Percentiles rank a stretch among this genome's conserved stretches.
Conservation (phyloP, 2,797 vertebrate genomes). For the Chelidonichthys spinosus region DNA sequence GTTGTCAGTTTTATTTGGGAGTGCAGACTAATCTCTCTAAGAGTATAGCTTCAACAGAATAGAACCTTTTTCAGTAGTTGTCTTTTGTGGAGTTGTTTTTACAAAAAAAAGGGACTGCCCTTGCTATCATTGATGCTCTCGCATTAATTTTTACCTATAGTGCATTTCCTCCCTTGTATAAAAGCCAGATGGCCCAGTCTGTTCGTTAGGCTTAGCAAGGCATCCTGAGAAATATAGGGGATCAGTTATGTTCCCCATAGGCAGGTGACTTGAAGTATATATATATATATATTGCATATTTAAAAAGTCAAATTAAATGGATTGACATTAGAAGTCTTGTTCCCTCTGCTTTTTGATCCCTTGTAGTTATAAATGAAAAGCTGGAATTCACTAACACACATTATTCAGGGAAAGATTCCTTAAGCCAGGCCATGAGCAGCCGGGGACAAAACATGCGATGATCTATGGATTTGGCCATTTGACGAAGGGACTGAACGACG, state of each 20-base stretch:
- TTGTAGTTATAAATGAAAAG: conserved; percentile 36
- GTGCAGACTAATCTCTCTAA: not conserved
- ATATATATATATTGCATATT: no score
- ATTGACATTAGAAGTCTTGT: conserved; percentile 1
- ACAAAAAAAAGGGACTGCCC: not conserved
- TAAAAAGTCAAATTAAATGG: no score
- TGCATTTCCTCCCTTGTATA: not conserved
- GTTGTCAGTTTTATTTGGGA: not conserved
- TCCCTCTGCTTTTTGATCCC: conserved; percentile 30
- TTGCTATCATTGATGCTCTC: not conserved
- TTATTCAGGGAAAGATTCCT: conserved; percentile 25
- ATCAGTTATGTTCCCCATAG: not conserved
- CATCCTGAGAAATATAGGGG: not conserved
- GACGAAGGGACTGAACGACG: conserved; percentile 46
- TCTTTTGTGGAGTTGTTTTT: not conserved
- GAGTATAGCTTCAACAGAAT: not conserved
- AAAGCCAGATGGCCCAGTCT: not conserved
- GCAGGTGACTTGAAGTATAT: not conserved
- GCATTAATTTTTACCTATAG: not conserved
- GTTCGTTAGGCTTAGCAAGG: not conserved
- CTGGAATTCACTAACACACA: conserved; percentile 17
- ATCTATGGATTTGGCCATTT: conserved; percentile 17
- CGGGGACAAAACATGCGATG: not conserved
- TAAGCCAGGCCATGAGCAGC: conserved; percentile 4
- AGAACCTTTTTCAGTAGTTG: not conserved